These are phyloP conservation scores for Meta bourneti DNA, from an alignment of 2,888 invertebrate genomes.

Conservation along the genomic window DNA sequence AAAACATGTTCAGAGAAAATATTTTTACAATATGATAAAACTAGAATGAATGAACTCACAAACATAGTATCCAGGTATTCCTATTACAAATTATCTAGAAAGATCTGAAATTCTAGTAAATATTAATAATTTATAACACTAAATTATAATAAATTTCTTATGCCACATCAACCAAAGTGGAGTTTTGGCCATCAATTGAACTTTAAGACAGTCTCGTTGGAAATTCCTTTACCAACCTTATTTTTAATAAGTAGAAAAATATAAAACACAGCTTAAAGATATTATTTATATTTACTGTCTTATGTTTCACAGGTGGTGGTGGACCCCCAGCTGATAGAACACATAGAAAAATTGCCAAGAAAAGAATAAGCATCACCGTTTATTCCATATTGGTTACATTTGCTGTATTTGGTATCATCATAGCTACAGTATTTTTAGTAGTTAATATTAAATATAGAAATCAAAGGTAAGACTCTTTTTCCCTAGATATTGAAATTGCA, in stretches of 20 bases:
- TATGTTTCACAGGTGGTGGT: constrained; percentile 81
- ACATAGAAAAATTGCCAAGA: constrained; percentile 91
- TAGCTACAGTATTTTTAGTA: constrained; percentile 93
- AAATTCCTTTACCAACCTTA: neutral
- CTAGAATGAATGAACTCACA: too few relatives aligned
- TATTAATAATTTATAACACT: too few relatives aligned
- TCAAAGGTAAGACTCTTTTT: constrained; percentile 86
- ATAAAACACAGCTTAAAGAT: neutral
- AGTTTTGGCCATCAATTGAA: too few relatives aligned
- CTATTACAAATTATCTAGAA: too few relatives aligned
- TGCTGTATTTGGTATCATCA: constrained; percentile 93
- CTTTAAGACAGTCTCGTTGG: too few relatives aligned
- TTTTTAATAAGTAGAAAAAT: neutral
- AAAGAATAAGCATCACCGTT: constrained; percentile 95
- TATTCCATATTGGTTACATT: constrained; percentile 93
- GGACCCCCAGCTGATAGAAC: constrained; percentile 94
- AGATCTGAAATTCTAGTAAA: too few relatives aligned
- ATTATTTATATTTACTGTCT: constrained; percentile 5
- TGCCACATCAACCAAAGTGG: too few relatives aligned
- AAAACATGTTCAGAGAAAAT: too few relatives aligned
- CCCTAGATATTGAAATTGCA: neutral
- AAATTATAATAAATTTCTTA: too few relatives aligned
- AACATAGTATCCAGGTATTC: too few relatives aligned
- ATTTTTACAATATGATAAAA: too few relatives aligned
- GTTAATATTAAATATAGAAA: constrained; percentile 97